Base-by-base conservation (phyloP, 1,140 invertebrate species). In the Scaptomyza montana region DNA sequence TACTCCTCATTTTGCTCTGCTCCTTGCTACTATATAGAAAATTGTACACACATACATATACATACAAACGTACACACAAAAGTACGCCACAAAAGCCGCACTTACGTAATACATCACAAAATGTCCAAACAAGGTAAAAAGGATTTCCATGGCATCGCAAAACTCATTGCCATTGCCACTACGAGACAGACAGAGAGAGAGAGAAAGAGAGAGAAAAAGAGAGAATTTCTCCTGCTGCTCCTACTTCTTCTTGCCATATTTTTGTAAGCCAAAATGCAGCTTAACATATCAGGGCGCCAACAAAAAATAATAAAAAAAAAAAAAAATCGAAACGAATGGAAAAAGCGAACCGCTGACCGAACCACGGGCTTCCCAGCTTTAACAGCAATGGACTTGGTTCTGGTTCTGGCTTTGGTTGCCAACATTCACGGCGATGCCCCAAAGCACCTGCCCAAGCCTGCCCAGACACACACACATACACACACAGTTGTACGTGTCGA, bases 261-360 rank as follows among this genome's bases (percentile, higher is more conserved):
- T 86, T 87, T 86, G 82, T 87, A 86, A 86, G 81, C 81, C 81
- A 86, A 86, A 86, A 86, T 86, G 81, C 82, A 86, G 81, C 82
- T 86, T 86, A 86, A 86, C 81, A 86, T 86, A 87, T 86, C 81
- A 86, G 82, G 82, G 75, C 66, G 66, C 25, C 55, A 57, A 45
- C 75, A 36, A 36, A 36, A 36, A 8, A 36, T 2, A 33, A 33
- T 0, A 1, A 33, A 7, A 33, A 69, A 60, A 57, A 64, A 76
- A 78, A 59, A 65, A 53, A 76, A 78, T 57, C 50, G 66, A 72
- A 76, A 68, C 73, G 75, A 12, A 45, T 16, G 16, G 13, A 13
- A 10, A 39, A 78, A 67, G 63, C 64, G 71, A 81, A 68, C 59
- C 78, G 81, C 75, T 86, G 81, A 86, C 81, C 81, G 79, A 69